Evolutionary conservation across 2,888 invertebrate genomes (phyloP), one percentile per base, ranked within the genome.

Genomic region (Hyalella azteca): DNA sequence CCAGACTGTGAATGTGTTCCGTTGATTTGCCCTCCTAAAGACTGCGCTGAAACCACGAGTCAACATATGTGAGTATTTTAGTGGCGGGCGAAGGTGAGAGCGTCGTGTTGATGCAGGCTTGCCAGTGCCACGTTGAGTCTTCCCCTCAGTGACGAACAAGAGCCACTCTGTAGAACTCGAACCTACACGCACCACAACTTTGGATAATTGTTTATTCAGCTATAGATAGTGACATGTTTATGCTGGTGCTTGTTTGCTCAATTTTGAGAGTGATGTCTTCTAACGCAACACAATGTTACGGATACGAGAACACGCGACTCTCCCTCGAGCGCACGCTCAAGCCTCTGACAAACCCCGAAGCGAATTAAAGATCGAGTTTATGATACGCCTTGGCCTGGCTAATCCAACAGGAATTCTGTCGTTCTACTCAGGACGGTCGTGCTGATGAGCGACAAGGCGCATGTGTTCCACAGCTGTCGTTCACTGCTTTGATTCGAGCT

Each of bases 281-380:
- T 29, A 66, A 66, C 32, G 36, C 36, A 66, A 66, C 66, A 66
- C 66, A 66, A 66, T 66, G 66, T 66, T 66, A 36, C 66, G 66
- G 66, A 36, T 32, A 66, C 66, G 32, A 66, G 66, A 66, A 22
- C 66, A 11, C 66, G 22, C 66, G 19, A 29, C 29, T 22, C 66
- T 66, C 66, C 32, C 29, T 66, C 36, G 32, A 7, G 36, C 19
- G 19, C 36, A 19, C 3, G 36, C 29, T 66, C 36, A 36, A 36
- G 36, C 66, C 36, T 36, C 36, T 36, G 66, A 66, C 66, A 66
- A 66, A 66, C 32, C 66, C 36, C 29, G 36, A 36, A 66, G 36
- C 66, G 66, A 66, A 66, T 66, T 66, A 66, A 66, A 66, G 66
- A 66, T 66, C 66, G 66, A 29, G 66, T 66, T 66, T 66, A 66